Base-by-base conservation (phyloP, 92 coral and sea anemone genomes). In the Palythoa grandiflora region DNA sequence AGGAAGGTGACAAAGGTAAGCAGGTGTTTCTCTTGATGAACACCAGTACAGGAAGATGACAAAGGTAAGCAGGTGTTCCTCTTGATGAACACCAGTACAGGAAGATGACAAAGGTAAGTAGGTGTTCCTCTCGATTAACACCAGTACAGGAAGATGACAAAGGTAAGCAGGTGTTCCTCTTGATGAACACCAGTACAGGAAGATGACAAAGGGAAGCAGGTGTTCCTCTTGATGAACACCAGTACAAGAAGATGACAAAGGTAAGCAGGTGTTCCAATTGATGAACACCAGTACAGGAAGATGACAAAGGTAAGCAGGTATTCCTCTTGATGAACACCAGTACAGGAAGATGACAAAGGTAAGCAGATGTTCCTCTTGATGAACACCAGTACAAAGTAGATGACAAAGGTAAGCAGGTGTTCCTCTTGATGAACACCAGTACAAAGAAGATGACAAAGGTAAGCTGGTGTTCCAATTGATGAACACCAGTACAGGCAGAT, bases 11-110 rank as follows among this genome's bases (percentile, higher is more conserved):
- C 55, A 51, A 11, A 51, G 55, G 6, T 51, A 51, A 51, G 55
- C 55, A 6, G 55, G 55, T 51, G 95, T 97, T 10, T 87, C 91
- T 8, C 91, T 96, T 75, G 97, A 93, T 85, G 92, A 87, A 37
- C 90, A 92, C 71, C 98, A 94, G 73, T 97, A 95, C 87, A 89
- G 98, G 19, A 95, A 93, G 61, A 87, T 97, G 93, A 84, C 96
- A 5, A 93, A 88, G 97, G 99, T 97, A 75, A 65, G 80, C 39
- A 19, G 60, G 11, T 85, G 28, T 28, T 28, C 28, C 28, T 28
- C 28, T 51, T 59, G 3, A 12, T 10, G 17, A 59, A 59, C 19
- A 12, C 66, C 16, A 6, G 55, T 51, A 51, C 6, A 6, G 55
- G 55, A 6, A 11, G 55, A 51, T 51, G 55, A 51, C 6, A 51